Base-by-base conservation (phyloP, 2,113 vertebrate genomes). In the Phainopepla nitens region DNA sequence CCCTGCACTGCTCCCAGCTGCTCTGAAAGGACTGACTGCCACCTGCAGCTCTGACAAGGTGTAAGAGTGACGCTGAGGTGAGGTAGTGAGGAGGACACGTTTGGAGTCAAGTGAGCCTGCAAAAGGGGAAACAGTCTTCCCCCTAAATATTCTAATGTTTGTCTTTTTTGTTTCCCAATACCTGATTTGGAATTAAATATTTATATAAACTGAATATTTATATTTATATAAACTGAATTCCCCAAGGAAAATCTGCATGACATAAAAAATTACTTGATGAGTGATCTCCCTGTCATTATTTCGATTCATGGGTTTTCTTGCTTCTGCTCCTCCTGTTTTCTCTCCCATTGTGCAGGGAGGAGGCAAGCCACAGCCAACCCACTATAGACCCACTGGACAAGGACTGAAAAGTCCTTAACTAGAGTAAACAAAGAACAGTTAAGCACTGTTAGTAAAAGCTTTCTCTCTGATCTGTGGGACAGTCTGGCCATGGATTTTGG, bases 361-460 rank as follows among this genome's bases (percentile, higher is more conserved):
- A 15, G 5, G 9, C 0, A 0, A 94, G 45, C 68, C 3, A 11
- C 1, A 2, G 36, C 9, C 4, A 5, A 57, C 7, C 7, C 68
- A 70, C 16, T 21, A 8, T 0, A 57, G 42, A 39, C 15, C 49
- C 17, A 71, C 15, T 15, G 13, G 6, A 33, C 27, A 71, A 45
- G 17, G 56, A 56, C 22, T 75, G 69, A 41, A 23, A 62, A 58
- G 44, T 60, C 35, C 16, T 58, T 45, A 49, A 31, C 17, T 20
- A 29, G 27, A 2, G 0, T 11, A n/a, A n/a, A n/a, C n/a, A 65
- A 81, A 27, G 15, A 81, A 47, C 13, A 68, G 24, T 17, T 57
- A 75, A 57, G n/a, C 39, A 45, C 1, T 29, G 8, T 15, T 33
- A 81, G 25, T 24, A 66, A 64, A 66, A 83, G 16, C 18, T 29